Evolutionary conservation across 2,113 vertebrate genomes (phyloP), one percentile per base, ranked within the genome.

Genomic region (Microcebus murinus): DNA sequence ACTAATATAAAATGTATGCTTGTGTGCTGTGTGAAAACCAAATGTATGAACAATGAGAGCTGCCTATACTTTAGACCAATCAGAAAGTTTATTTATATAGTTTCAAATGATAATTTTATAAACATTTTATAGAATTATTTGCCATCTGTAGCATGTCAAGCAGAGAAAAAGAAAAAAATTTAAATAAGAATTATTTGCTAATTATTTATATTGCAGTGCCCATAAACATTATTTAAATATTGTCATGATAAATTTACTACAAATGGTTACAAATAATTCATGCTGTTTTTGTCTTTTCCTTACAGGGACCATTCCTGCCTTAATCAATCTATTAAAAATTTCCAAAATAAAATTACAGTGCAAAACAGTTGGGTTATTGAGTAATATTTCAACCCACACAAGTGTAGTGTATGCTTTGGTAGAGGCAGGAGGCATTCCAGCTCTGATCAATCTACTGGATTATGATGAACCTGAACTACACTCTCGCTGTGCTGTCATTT

Each of bases 401-500:
- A 65, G 94, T 17, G 89, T 98, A 21, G 98, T 97, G 29, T 87
- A 84, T 48, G 98, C 97, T 25, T 50, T 99, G 34, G 97, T 98
- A 31, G 93, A 96, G 11, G 92, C 98, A 1, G 97, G 94, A 21
- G 98, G 98, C 15, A 97, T 98, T n/a, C 97, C 98, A 10, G 97
- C 97, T 3, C 73, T 99, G 48, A 97, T 99, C 91, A 48, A 84
- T 34, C 96, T 99, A 1, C 97, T 99, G 90, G n/a, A 7, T 6
- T 92, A 81, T 2, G 97, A 95, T 1, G 95, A 98, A 31, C 97
- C 98, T 0, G 98, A 99, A 42, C 97, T 99, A 31, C 98, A 98
- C 18, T 98, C 98, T 20, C 98, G 98, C 76, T 99, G 98, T 71
- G 97, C 98, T 7, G 95, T 99, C 65, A 96, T 99, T 92, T 97